Base-by-base conservation (phyloP, 1,140 invertebrate genomes). In the Drosophila sp. region DNA sequence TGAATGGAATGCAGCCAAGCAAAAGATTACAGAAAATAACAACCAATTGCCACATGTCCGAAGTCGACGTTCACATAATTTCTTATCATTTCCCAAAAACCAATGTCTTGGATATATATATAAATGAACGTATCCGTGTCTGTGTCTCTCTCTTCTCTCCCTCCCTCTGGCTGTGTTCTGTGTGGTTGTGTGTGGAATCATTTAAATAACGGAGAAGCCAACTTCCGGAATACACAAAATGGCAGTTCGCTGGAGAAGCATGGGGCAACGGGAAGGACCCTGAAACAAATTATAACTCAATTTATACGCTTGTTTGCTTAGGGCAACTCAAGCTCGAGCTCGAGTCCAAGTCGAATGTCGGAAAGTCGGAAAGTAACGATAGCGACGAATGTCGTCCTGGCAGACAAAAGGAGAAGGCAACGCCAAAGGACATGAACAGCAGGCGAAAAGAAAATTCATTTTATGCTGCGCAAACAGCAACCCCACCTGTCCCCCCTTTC, bases 291-390 rank as follows among this genome's bases (percentile, higher is more conserved):
- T 85, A 80, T 71, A 85, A 72, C 81, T 85, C 81, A 85, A 85
- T 85, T 85, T 85, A 69, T 80, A 85, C 76, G 81, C 77, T 85
- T 80, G 81, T 84, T 84, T 80, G 81, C 81, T 58, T 74, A 77
- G 60, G 56, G 29, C 55, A 76, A 66, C 67, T 77, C 76, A 57
- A 72, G 67, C 56, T 61, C 40, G 38, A 44, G 64, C 58, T 58
- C 50, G 72, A 79, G 60, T 61, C 55, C 41, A 66, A 66, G 64
- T 57, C 64, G 10, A 64, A 60, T 41, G 56, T 41, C 27, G 27
- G 30, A 2, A 30, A 30, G 30, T 38, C 35, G 35, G 35, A 65
- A 78, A 71, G 73, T 78, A 78, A 66, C 75, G 58, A 76, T 76
- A 63, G 72, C 68, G 47, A 75, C 65, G 66, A 47, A 60, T 41